Evolutionary conservation across 2,888 invertebrate species (phyloP).

Genomic region (Lobophora halterata): DNA sequence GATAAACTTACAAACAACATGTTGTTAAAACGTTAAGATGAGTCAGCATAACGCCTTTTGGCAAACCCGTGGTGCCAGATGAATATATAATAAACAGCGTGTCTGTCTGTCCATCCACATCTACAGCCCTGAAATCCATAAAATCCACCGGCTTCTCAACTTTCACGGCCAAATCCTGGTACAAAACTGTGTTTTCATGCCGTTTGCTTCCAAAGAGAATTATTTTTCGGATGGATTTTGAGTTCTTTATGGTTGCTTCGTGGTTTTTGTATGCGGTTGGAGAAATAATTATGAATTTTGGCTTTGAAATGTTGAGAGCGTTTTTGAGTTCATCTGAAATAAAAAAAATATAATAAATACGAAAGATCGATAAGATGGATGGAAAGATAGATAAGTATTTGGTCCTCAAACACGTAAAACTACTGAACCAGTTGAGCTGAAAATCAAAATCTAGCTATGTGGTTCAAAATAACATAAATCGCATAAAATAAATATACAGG

Average conservation of each 20-base stretch:
- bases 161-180: slow-evolving; percentile 43
- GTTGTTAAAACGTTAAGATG: slow-evolving; percentile 50
- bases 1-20: slow-evolving; percentile 46
- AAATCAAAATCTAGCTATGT: no score
- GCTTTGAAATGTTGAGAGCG: slow-evolving; percentile 53
- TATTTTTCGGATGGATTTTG: slow-evolving; percentile 40
- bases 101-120: slow-evolving; percentile 51
- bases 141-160: slow-evolving; percentile 38
- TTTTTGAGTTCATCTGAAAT: slow-evolving; percentile 60
- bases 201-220: slow-evolving; percentile 51
- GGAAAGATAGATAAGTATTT: no score
- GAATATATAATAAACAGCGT: slow-evolving; percentile 57
- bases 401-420: no score
- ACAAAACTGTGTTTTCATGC: slow-evolving; percentile 36
- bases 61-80: slow-evolving; percentile 65
- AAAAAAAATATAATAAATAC: slow-evolving; percentile 3
- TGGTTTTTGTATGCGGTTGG: slow-evolving; percentile 46
- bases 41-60: slow-evolving; percentile 63
- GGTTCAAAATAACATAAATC: no score
- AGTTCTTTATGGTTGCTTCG: slow-evolving; percentile 35
- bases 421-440: no score
- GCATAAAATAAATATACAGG: no score
- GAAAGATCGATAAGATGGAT: no score
- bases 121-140: slow-evolving; percentile 47
- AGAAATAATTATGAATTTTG: slow-evolving; percentile 54